Evolutionary conservation across 2,797 vertebrate genomes (phyloP).

Genomic region (Peromyscus nudipes): DNA sequence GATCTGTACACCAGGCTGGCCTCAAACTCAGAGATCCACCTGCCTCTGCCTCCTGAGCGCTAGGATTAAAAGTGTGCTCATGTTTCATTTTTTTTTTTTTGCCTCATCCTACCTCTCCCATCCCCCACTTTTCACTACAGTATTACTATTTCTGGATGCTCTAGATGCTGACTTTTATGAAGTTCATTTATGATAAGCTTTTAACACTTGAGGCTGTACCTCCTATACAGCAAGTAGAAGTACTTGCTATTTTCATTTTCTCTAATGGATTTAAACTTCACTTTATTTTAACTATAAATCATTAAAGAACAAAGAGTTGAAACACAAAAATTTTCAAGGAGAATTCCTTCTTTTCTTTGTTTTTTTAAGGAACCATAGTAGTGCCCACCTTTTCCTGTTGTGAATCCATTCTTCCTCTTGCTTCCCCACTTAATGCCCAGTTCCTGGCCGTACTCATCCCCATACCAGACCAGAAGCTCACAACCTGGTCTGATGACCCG

Average conservation of each 20-base stretch:
- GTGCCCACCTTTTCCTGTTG: background rate
- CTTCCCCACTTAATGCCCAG: conserved; percentile 84
- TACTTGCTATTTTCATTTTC: background rate
- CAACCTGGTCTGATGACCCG: conserved; percentile 73
- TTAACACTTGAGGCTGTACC: background rate
- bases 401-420: conserved; percentile 74
- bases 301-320: background rate
- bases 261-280: background rate
- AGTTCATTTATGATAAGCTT: background rate
- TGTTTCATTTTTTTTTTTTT: background rate
- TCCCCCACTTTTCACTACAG: background rate
- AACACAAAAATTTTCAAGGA: background rate
- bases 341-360: background rate
- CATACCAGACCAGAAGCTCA: conserved; percentile 88
- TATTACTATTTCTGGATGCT: background rate
- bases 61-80: background rate
- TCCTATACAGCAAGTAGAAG: background rate
- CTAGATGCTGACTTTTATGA: background rate
- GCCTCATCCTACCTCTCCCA: background rate
- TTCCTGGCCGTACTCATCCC: conserved; percentile 85
- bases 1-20: background rate
- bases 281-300: background rate
- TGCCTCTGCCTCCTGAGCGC: background rate
- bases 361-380: background rate
- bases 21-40: background rate